Conservation (phyloP, 2,113 vertebrate species). For the Protobothrops mucrosquamatus region DNA sequence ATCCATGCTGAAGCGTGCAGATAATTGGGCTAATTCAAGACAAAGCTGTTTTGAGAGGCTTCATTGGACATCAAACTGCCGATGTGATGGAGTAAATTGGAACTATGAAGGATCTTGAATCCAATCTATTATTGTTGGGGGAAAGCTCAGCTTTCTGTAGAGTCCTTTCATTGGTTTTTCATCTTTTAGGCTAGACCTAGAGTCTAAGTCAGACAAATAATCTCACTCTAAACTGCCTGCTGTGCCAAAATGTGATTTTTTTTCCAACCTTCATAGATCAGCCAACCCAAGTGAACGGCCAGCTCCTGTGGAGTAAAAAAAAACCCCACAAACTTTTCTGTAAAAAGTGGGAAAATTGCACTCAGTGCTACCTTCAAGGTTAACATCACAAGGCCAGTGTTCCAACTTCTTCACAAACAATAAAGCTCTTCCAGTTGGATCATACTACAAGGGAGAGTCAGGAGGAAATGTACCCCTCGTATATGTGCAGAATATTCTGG, state of each 20-base stretch:
- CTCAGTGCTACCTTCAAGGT: background rate
- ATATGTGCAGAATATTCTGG: background rate
- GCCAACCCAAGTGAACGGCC: background rate
- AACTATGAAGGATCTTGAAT: background rate
- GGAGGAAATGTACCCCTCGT: background rate
- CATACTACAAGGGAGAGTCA: too few species aligned
- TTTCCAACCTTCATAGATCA: slow-evolving; percentile 30
- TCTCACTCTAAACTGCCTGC: background rate
- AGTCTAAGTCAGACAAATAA: background rate
- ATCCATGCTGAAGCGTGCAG: background rate
- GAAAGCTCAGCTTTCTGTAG: background rate
- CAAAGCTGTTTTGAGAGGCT: background rate
- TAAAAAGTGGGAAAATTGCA: background rate
- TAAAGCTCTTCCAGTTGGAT: background rate
- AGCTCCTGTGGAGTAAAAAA: slow-evolving; percentile 4
- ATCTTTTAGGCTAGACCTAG: background rate
- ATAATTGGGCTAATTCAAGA: background rate
- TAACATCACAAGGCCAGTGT: background rate
- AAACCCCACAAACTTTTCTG: background rate
- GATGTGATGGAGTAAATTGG: background rate
- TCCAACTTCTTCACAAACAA: background rate
- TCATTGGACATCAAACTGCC: background rate
- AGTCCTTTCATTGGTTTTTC: background rate
- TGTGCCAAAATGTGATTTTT: slow-evolving; percentile 15
- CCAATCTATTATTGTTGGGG: background rate